Base-by-base conservation (phyloP, 2,888 invertebrate species). In the Adineta ricciae region DNA sequence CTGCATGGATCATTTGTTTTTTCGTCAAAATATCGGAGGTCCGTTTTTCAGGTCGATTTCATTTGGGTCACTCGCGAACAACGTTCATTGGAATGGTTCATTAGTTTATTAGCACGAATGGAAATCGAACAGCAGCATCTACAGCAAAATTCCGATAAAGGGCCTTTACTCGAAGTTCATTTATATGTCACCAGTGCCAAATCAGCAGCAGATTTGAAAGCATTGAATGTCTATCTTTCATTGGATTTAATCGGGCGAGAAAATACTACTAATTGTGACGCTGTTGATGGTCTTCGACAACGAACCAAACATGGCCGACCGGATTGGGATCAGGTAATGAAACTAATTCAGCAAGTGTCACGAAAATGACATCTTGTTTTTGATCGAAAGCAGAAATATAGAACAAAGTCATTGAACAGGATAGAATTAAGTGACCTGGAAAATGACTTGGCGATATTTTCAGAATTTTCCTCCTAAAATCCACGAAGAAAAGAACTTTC, bases 51-150 rank as follows among this genome's bases (percentile, higher is more conserved):
- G 95, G 96, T 97, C 86, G 96, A 97, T 90, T 97, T 97, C 92
- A 95, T 96, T 91, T 97, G 97, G 97, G 95, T 97, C 86, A 97
- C 96, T 91, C 93, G 96, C 21, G 95, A 96, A 91, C 96, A 96
- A 91, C 93, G 94, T 56, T 95, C 95, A 0, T 96, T 97, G 91
- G 96, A 97, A 91, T 97, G 97, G 97, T 97, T 97, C 90, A 95
- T 97, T 21, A 95, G 95, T 87, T 92, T 97, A 78, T 92, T 97
- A n/a, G 95, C 96, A 0, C 95, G 96, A 89, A 92, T 97, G 88
- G 97, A 97, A 92, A 95, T 96, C 87, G 96, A 96, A 90, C 89
- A 89, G 85, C 96, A 41, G 36, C 11, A n/a, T 41, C 19, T 32
- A 73, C 38, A 49, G 16, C 54, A 54, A 41, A 50, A 82, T 83